These are phyloP conservation scores for Neosilurus mollespiculum DNA, from an alignment of 2,797 vertebrate genomes.

Conservation along the genomic window DNA sequence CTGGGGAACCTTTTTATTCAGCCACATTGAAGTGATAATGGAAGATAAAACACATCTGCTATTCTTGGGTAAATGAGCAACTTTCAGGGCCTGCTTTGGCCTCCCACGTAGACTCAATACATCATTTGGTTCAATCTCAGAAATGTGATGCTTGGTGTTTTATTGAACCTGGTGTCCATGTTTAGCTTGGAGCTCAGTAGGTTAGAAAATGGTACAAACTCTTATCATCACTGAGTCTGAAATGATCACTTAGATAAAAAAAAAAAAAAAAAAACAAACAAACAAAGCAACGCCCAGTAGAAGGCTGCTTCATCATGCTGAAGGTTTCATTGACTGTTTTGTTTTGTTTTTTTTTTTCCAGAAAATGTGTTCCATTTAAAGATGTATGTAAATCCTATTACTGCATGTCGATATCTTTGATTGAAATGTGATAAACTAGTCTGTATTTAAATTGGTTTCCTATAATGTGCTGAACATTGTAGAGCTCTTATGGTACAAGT, in stretches of 20 bases:
- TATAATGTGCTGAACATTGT: slow-evolving; percentile 63
- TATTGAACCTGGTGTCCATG: background rate
- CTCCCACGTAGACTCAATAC: no score
- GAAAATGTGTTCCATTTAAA: background rate
- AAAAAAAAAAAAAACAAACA: background rate
- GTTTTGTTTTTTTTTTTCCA: no score
- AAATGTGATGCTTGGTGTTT: background rate
- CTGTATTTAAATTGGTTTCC: slow-evolving; percentile 65
- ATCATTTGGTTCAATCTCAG: background rate
- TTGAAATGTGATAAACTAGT: slow-evolving; percentile 63
- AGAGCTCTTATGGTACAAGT: slow-evolving; percentile 38
- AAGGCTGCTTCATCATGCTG: background rate
- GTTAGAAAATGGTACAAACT: background rate
- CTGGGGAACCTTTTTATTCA: no score
- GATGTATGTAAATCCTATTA: slow-evolving; percentile 6
- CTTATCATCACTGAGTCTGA: background rate
- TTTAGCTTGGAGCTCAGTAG: background rate
- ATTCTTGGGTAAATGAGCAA: no score
- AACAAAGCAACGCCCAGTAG: background rate
- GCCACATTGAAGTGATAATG: no score
- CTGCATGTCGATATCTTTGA: slow-evolving; percentile 60
- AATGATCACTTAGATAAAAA: slow-evolving; percentile 14
- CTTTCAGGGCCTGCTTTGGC: background rate
- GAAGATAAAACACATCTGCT: no score
- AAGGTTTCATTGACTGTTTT: background rate